phyloP scores from a whole-genome alignment of 1,140 invertebrate species.

The Drosophila bocqueti region DNA sequence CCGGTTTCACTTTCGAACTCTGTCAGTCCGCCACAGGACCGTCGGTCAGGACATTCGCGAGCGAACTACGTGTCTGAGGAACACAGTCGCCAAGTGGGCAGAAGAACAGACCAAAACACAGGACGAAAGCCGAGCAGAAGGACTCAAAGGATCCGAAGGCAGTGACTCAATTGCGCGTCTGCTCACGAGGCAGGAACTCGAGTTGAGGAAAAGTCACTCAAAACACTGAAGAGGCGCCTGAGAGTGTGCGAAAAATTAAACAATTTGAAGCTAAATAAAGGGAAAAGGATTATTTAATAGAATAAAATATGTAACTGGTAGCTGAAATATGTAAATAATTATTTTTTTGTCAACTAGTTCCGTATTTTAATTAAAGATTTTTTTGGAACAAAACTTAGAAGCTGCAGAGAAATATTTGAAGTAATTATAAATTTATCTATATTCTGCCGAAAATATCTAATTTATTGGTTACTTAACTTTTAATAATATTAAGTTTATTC shows the following conservation, averaged over 20 bases:
- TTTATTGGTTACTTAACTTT: too few relatives aligned
- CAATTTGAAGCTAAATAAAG: not conserved
- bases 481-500: too few relatives aligned
- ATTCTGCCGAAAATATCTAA: too few relatives aligned
- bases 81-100: too few relatives aligned
- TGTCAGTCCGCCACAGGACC: too few relatives aligned
- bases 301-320: not conserved
- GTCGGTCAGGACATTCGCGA: too few relatives aligned
- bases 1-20: too few relatives aligned
- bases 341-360: too few relatives aligned
- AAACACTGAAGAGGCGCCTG: not conserved
- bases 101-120: too few relatives aligned
- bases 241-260: not conserved
- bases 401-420: too few relatives aligned
- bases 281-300: not conserved
- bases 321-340: not conserved
- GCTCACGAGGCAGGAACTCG: not conserved
- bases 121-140: conserved; percentile 17
- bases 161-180: not conserved
- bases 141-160: not conserved
- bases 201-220: conserved; percentile 16
- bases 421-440: too few relatives aligned
- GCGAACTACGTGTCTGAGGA: too few relatives aligned
- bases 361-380: not conserved
- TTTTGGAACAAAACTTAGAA: not conserved